phyloP scores from a whole-genome alignment of 1,140 invertebrate species.

The Ostrea denselamellosa region DNA sequence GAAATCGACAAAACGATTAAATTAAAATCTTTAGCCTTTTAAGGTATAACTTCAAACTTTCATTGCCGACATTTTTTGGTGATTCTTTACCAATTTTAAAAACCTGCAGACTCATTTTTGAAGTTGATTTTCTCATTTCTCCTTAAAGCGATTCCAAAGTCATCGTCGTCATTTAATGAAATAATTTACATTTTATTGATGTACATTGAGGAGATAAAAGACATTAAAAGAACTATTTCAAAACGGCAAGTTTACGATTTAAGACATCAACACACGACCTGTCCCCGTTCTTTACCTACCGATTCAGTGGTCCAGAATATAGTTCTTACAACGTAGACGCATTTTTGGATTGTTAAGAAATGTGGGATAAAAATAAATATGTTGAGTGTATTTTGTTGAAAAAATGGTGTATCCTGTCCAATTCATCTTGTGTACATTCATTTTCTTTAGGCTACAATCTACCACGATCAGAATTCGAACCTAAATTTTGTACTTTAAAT shows the following conservation, averaged over 20 bases:
- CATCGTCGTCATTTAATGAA: slow-evolving; percentile 7
- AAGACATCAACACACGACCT: background rate
- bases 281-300: slow-evolving; percentile 12
- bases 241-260: slow-evolving; percentile 15
- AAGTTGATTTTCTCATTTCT: background rate
- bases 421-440: slow-evolving; percentile 8
- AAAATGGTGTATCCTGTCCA: slow-evolving; percentile 19
- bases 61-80: background rate
- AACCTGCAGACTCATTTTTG: background rate
- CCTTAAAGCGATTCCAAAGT: background rate
- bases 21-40: too few relatives aligned
- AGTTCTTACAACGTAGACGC: background rate
- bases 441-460: slow-evolving; percentile 12
- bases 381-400: slow-evolving; percentile 12
- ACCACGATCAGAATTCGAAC: background rate
- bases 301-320: slow-evolving; percentile 23
- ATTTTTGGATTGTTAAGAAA: slow-evolving; percentile 37
- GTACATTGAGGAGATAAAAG: background rate
- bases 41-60: background rate
- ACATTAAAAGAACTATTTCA: slow-evolving; percentile 2
- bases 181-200: slow-evolving; percentile 10
- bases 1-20: too few relatives aligned
- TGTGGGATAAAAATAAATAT: slow-evolving; percentile 37
- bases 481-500: slow-evolving; percentile 29
- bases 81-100: background rate